Percentiles rank a stretch among this genome's conserved stretches.
Conservation (phyloP, 2,888 invertebrate genomes). For the Xanthia icteritia region DNA sequence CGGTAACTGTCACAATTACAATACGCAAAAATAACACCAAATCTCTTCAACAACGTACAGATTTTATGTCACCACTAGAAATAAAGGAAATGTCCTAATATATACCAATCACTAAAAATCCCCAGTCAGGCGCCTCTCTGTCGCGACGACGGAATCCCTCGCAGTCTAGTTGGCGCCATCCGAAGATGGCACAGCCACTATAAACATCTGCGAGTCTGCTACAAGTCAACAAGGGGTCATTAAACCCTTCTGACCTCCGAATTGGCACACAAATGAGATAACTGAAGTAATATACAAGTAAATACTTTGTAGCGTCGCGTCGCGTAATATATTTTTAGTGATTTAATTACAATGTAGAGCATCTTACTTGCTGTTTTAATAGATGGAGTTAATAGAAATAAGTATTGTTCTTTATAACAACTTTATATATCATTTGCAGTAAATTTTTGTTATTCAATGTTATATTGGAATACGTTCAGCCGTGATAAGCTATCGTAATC, state of each 20-base stretch:
- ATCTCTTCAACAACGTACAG: conserved; percentile 30
- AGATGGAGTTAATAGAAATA: background rate
- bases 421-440: background rate
- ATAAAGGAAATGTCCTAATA: conserved; percentile 43
- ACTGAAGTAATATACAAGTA: conserved; percentile 38
- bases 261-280: conserved; percentile 53
- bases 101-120: conserved; percentile 14
- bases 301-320: conserved; percentile 7
- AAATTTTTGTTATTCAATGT: background rate
- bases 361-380: conserved; percentile 6
- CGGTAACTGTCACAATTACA: background rate
- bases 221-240: conserved; percentile 71
- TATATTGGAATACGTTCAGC: background rate
- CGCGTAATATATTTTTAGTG: conserved; percentile 6
- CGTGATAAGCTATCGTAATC: conserved; percentile 5
- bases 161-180: conserved; percentile 81
- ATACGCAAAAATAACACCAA: conserved; percentile 21
- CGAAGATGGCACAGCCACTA: conserved; percentile 72
- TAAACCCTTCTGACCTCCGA: conserved; percentile 69
- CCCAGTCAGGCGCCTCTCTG: conserved; percentile 77
- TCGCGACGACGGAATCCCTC: conserved; percentile 73
- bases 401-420: background rate
- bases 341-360: conserved; percentile 13
- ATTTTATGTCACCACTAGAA: conserved; percentile 36
- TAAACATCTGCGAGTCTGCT: conserved; percentile 73